A percentile compares a stretch with the other conserved stretches of the same genome.
phyloP scores from a whole-genome alignment of 1,140 invertebrate genomes.

The Cydia amplana region DNA sequence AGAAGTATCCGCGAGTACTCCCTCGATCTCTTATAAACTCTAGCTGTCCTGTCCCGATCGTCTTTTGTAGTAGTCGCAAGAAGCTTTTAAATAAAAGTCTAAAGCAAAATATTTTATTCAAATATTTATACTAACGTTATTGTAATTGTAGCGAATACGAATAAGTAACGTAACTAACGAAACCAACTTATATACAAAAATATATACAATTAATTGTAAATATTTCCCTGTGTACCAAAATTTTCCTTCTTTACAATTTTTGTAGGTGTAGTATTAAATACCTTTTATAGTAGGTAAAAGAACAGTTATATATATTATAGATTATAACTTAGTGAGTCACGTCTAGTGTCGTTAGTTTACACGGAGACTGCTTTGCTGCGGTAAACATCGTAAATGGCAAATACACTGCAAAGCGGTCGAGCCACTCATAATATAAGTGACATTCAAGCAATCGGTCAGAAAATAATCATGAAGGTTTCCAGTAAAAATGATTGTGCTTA shows the following conservation, averaged over 20 bases:
- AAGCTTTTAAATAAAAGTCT: conserved; percentile 63
- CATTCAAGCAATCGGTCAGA: background rate
- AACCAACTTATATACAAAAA: conserved; percentile 75
- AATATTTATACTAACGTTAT: conserved; percentile 78
- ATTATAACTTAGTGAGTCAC: conserved; percentile 27
- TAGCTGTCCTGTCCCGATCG: conserved; percentile 50
- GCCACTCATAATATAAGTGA: conserved; percentile 1
- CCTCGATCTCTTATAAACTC: conserved; percentile 47
- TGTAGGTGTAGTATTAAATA: conserved; percentile 57
- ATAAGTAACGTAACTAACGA: conserved; percentile 57
- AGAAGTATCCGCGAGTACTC: conserved; percentile 50
- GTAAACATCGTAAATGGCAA: background rate
- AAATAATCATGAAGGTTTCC: background rate
- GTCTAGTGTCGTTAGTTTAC: conserved; percentile 11
- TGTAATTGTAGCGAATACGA: conserved; percentile 65
- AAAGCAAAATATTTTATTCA: conserved; percentile 74
- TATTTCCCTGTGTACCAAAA: conserved; percentile 73
- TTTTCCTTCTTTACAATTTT: conserved; percentile 78
- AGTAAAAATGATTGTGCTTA: background rate
- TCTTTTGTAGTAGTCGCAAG: conserved; percentile 55
- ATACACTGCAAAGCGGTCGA: background rate
- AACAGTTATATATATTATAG: conserved; percentile 33
- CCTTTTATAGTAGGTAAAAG: conserved; percentile 32
- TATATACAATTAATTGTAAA: conserved; percentile 74
- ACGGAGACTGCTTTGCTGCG: conserved; percentile 7